phyloP scores from a whole-genome alignment of 1,140 invertebrate genomes.

The Saxidomus purpurata region DNA sequence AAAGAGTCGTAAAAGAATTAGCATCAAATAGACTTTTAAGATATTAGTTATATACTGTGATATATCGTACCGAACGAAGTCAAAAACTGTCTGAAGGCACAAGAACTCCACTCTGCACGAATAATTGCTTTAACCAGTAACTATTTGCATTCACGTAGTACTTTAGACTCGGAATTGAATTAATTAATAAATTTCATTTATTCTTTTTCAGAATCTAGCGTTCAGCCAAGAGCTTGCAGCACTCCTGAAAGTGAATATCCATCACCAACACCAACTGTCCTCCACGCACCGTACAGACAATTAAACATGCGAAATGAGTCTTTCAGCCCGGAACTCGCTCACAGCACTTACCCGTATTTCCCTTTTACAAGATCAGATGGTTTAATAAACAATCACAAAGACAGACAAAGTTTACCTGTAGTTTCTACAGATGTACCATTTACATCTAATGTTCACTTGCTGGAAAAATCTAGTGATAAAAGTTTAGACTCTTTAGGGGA shows the following conservation, averaged over 20 bases:
- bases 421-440: not conserved
- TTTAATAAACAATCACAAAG: not conserved
- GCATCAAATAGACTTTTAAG: no score
- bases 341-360: not conserved
- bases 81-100: no score
- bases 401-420: not conserved
- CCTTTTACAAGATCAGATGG: not conserved
- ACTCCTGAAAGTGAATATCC: slow-evolving; percentile 57
- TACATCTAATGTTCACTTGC: not conserved
- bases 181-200: not conserved
- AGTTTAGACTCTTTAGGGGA: slow-evolving; percentile 52
- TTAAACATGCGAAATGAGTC: not conserved
- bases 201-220: slow-evolving; percentile 33
- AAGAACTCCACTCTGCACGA: no score
- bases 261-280: slow-evolving; percentile 34
- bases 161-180: no score
- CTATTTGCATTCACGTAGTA: no score
- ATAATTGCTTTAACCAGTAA: no score
- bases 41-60: no score
- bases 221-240: slow-evolving; percentile 55
- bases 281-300: not conserved
- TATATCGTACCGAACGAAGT: no score
- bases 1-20: no score
- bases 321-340: not conserved
- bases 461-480: slow-evolving; percentile 47